Base-by-base conservation (phyloP, 2,888 invertebrate species). In the Incurvaria masculella region DNA sequence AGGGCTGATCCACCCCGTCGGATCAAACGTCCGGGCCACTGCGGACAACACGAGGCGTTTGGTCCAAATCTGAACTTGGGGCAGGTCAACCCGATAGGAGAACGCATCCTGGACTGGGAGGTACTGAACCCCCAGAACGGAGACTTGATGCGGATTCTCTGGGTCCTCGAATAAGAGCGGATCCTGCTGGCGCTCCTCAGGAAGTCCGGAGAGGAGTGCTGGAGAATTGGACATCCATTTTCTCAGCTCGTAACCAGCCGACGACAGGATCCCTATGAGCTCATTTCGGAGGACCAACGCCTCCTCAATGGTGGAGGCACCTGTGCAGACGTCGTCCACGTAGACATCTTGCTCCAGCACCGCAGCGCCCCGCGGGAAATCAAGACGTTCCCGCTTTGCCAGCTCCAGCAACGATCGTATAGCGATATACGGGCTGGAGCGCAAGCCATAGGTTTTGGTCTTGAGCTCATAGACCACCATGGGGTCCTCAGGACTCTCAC, bases 111-210 rank as follows among this genome's bases (percentile, higher is more conserved):
- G 16, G 3, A 21, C 6, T 2, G 47, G 47, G 11, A 20, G 20
- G n/a, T 41, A 47, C 21, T 47, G 47, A 6, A 47, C 47, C 2
- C 42, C 42, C 6, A 47, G 42, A 8, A 47, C 47, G 2, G 47
- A 27, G 11, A 42, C 8, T 33, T 33, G 33, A 33, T 33, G 33
- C 14, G 33, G 33, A 33, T 11, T 33, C 14, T 33, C 33, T 14
- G 14, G 14, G 14, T 33, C 14, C 14, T 33, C 33, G 14, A 33
- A 33, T 6, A 33, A n/a, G 14, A 14, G 33, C 4, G 33, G 33
- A 33, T 33, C 33, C 14, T 33, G 33, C 33, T 33, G 33, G 33
- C 14, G 33, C 14, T 33, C 33, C 8, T 6, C 14, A 4, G 33
- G 33, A 3, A 33, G 33, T 14, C 33, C 33, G 11, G 14, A 33